Conservation (phyloP, 2,797 vertebrate species). For the Cossypha heuglini region DNA sequence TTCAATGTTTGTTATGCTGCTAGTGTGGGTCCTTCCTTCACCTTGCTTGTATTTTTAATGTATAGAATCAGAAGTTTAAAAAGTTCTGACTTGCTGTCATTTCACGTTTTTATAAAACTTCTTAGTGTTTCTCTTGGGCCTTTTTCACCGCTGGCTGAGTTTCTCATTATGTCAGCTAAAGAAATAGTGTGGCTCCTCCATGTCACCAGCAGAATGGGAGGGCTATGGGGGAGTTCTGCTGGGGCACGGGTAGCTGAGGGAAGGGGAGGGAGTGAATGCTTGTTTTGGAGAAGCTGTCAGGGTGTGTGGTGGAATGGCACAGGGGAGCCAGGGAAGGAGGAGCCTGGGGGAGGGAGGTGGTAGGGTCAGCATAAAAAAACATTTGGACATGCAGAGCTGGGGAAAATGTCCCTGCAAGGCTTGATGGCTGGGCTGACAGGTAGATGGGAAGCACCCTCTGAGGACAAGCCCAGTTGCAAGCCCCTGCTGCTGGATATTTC, state of each 20-base stretch:
- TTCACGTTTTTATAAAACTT: not conserved
- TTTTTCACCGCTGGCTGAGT: not conserved
- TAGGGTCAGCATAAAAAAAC: not conserved
- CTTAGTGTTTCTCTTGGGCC: not conserved
- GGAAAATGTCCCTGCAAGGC: not conserved
- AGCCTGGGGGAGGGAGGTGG: not conserved
- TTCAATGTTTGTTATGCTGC: not conserved
- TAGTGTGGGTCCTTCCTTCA: not conserved
- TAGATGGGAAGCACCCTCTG: not conserved
- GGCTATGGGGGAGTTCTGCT: fast-evolving
- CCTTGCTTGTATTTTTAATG: not conserved
- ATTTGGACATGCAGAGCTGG: not conserved
- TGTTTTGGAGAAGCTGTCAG: not conserved
- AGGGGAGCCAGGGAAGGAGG: not conserved
- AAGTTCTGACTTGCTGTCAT: not conserved
- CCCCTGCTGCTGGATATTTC: not conserved
- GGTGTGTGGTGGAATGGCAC: not conserved
- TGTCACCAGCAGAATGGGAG: not conserved
- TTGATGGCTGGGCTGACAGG: not conserved
- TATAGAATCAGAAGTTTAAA: not conserved
- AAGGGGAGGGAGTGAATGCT: not conserved
- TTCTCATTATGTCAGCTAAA: not conserved
- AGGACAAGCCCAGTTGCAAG: not conserved
- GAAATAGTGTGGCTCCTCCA: fast-evolving
- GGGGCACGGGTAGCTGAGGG: fast-evolving